These are phyloP conservation scores for cattle (Bos taurus) DNA, from an alignment of 2,113 vertebrate genomes.

Conservation along the genomic window ARS-UCD2.0 NC_037335.1:41602501-41603000, in stretches of 20 bases:
- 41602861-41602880: background rate
- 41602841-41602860: background rate
- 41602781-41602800: background rate
- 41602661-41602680: background rate
- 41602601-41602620: background rate
- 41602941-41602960: background rate
- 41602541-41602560: background rate
- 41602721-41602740: background rate
- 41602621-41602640: background rate
- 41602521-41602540: background rate
- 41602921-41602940: background rate
- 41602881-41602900: background rate
- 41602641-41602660: background rate
- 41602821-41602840: background rate
- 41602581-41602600: background rate
- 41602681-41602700: background rate
- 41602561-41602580: background rate
- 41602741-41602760: background rate
- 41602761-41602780: background rate
- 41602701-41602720: background rate
- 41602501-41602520: background rate
- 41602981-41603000: background rate
- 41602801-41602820: background rate
- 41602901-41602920: background rate
- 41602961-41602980: background rate